A percentile compares a stretch with the other conserved stretches of the same genome.
These are phyloP conservation scores for Hyles euphorbiae DNA, from an alignment of 1,140 invertebrate species.

Conservation along the genomic window DNA sequence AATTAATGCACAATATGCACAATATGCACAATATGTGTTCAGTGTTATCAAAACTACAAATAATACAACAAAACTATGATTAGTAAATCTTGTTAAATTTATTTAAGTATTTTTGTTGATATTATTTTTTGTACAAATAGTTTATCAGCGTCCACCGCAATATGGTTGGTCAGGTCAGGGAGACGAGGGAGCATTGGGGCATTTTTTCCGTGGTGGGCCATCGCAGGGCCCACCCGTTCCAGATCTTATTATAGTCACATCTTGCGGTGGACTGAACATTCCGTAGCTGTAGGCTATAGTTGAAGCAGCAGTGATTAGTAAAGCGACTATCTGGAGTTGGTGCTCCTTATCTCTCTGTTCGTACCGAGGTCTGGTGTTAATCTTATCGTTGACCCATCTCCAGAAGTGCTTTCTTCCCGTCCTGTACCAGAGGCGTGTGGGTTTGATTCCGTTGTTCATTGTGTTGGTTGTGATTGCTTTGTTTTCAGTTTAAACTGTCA, in stretches of 20 bases:
- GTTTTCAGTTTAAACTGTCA: background rate
- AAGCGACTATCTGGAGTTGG: constrained; percentile 15
- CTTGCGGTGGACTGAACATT: constrained; percentile 17
- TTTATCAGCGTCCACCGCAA: too few relatives aligned
- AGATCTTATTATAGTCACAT: background rate
- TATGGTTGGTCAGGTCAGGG: too few relatives aligned
- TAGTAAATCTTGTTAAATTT: too few relatives aligned
- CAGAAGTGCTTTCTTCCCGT: constrained; percentile 36
- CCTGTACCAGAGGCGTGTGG: constrained; percentile 43
- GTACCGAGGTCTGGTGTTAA: constrained; percentile 13
- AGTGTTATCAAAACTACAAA: too few relatives aligned
- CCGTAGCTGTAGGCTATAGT: constrained; percentile 31
- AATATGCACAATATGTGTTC: too few relatives aligned
- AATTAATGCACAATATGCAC: too few relatives aligned
- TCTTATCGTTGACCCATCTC: constrained; percentile 25
- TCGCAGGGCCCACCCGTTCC: constrained; percentile 8
- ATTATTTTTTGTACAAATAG: too few relatives aligned
- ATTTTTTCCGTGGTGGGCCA: constrained; percentile 8
- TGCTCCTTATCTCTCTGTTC: constrained; percentile 16
- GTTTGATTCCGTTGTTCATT: constrained; percentile 49
- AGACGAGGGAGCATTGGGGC: background rate
- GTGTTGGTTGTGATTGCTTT: constrained; percentile 1
- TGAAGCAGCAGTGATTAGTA: constrained; percentile 13
- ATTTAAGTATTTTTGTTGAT: too few relatives aligned
- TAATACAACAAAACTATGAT: too few relatives aligned